A percentile compares a stretch with the other conserved stretches of the same genome.
Conservation (phyloP, 2,888 invertebrate species). For the Hermaeophaga mercurialis region DNA sequence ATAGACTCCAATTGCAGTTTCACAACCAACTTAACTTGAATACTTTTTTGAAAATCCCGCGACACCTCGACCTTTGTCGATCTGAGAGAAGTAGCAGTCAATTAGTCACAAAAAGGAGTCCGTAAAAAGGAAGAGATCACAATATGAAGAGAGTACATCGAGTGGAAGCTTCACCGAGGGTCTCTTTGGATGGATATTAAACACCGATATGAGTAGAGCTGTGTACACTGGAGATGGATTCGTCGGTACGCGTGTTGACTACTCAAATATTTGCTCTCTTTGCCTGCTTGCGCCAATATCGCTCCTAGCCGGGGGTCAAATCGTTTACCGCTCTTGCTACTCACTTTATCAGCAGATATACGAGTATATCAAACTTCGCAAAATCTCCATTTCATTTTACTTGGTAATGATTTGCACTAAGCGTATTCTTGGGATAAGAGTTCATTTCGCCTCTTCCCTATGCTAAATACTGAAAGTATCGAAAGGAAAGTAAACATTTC, state of each 20-base stretch:
- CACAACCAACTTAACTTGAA: too few relatives aligned
- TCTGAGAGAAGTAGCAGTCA: neutral
- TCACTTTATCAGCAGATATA: conserved; percentile 33
- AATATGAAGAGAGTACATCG: conserved; percentile 19
- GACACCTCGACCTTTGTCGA: too few relatives aligned
- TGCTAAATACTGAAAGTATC: too few relatives aligned
- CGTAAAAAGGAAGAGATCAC: conserved; percentile 18
- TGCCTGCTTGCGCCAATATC: conserved; percentile 49
- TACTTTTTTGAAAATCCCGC: too few relatives aligned
- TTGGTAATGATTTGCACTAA: conserved; percentile 2
- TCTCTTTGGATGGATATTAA: conserved; percentile 40
- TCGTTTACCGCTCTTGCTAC: conserved; percentile 36
- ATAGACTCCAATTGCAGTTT: too few relatives aligned
- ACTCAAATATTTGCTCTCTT: conserved; percentile 55
- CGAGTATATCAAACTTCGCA: conserved; percentile 8
- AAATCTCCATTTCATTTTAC: conserved; percentile 4
- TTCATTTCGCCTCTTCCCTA: too few relatives aligned
- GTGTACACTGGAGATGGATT: conserved; percentile 55
- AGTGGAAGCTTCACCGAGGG: conserved; percentile 30
- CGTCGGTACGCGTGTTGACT: conserved; percentile 56
- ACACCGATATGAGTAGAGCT: conserved; percentile 53
- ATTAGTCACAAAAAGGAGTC: conserved; percentile 1
- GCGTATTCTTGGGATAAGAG: conserved; percentile 1
- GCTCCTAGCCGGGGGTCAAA: conserved; percentile 47
- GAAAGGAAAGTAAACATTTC: too few relatives aligned